Conservation (phyloP, 2,113 vertebrate genomes). For the Pluvianellus socialis region DNA sequence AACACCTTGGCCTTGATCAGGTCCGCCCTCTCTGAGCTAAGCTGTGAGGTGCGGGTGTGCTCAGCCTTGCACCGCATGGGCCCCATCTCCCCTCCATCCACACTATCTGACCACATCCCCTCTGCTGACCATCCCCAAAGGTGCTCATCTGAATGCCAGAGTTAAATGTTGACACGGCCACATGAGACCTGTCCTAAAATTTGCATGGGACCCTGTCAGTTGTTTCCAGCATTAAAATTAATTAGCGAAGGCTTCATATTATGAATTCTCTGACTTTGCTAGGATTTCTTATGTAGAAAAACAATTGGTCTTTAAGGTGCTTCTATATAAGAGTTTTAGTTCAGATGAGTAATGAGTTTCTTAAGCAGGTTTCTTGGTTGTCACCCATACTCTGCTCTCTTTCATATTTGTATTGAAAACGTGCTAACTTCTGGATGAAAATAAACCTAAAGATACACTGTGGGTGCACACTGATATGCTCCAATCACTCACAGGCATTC, state of each 20-base stretch:
- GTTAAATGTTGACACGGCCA: background rate
- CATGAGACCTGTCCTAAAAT: background rate
- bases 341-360: background rate
- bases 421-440: background rate
- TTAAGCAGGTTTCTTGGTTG: background rate
- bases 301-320: background rate
- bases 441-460: background rate
- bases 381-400: background rate
- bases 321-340: background rate
- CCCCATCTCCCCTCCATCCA: background rate
- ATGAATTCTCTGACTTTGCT: background rate
- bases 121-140: background rate
- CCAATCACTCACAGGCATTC: background rate
- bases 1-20: background rate
- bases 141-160: background rate
- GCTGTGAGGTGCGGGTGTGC: background rate
- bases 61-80: background rate
- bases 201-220: background rate
- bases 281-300: background rate
- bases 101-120: background rate
- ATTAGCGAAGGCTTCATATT: background rate
- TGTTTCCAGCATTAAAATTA: background rate
- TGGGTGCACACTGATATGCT: background rate
- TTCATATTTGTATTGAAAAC: background rate
- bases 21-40: background rate